Base-by-base conservation (phyloP, 2,888 invertebrate species). In the Lymantria dispar region DNA sequence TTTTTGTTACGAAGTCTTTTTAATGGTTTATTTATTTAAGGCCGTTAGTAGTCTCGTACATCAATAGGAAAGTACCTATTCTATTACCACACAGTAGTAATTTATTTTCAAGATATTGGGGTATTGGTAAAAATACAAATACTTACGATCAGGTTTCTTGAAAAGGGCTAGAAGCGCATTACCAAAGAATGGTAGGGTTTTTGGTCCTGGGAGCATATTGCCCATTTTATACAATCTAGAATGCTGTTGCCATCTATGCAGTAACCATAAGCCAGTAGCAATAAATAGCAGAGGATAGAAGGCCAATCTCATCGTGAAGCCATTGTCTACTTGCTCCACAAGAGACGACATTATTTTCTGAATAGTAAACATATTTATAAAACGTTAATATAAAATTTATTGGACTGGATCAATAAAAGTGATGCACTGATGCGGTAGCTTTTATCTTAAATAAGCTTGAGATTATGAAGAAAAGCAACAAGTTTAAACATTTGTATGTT, bases 131-230 rank as follows among this genome's bases (percentile, higher is more conserved):
- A 37, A 29, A 10, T 10, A 60, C 5, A 11, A n/a, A 8, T 5
- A 59, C 89, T 85, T 83, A 95, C 95, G 90, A 56, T 91, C 83
- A 56, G 95, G 94, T 47, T 92, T 92, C 58, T 92, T 92, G 48
- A 95, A 94, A 0, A 94, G 57, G 0, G 94, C 93, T 52, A 95
- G 82, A 11, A 94, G 87, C 0, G 95, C 95, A 68, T 95, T 95
- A 50, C 96, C 96, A 43, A 96, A 68, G 0, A 96, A 33, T 0
- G 96, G 96, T 11, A 93, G 61, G 0, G 93, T 86, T 0, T 81
- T 67, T 0, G 96, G 96, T 40, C 95, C 95, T 0, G 96, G 96
- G n/a, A 96, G 80, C 68, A 93, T 94, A 47, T 94, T 93, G 0
- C 94, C 95, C 65, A 96, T 74, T 66, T 93, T 93, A 56, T 91